phyloP scores from a whole-genome alignment of 2,888 invertebrate genomes.

The Dromius quadrimaculatus region DNA sequence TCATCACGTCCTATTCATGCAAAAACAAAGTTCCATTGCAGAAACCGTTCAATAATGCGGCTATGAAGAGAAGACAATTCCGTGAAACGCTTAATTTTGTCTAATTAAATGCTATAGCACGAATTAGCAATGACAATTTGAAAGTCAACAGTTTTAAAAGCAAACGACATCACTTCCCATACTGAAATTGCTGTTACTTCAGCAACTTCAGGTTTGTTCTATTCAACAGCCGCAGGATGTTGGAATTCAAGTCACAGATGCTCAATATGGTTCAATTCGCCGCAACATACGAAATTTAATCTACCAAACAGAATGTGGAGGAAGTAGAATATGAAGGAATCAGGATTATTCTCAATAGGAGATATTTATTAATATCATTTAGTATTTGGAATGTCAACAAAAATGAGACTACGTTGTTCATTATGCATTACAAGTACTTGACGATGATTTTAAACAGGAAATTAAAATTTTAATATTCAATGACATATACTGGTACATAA shows the following conservation, averaged over 20 bases:
- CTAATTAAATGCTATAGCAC: conserved; percentile 24
- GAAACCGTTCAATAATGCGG: background rate
- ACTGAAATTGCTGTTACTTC: background rate
- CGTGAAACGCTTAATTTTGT: conserved; percentile 12
- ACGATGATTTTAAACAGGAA: conserved; percentile 22
- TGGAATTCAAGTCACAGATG: conserved; percentile 34
- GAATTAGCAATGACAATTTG: conserved; percentile 27
- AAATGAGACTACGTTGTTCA: too few species aligned
- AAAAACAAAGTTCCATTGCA: conserved; percentile 23
- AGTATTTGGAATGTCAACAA: too few species aligned
- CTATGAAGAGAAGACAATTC: conserved; percentile 17
- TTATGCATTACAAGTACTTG: too few species aligned
- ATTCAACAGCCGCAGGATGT: conserved; percentile 4
- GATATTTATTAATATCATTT: too few species aligned
- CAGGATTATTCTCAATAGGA: conserved; percentile 13
- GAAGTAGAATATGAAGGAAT: conserved; percentile 15
- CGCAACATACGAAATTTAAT: conserved; percentile 30
- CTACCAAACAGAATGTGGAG: conserved; percentile 26
- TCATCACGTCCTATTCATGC: background rate
- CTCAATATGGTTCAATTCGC: conserved; percentile 38
- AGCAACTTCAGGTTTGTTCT: conserved; percentile 22
- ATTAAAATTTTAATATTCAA: conserved; percentile 26
- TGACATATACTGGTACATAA: too few species aligned
- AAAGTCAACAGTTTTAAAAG: conserved; percentile 29
- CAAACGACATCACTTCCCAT: conserved; percentile 30